phyloP scores from a whole-genome alignment of 2,888 invertebrate species.

The Scotopteryx bipunctaria region DNA sequence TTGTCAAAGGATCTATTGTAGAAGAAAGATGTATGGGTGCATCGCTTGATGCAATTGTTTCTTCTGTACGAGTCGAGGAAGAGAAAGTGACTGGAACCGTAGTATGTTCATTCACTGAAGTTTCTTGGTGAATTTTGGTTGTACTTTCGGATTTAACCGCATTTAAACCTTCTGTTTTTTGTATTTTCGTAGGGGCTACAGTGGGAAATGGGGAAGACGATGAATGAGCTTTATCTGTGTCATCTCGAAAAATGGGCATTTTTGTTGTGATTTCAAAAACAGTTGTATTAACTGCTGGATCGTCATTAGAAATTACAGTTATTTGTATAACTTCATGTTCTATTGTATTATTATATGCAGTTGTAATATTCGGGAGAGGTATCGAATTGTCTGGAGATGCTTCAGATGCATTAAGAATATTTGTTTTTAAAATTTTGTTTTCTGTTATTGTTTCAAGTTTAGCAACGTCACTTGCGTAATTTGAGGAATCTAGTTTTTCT shows the following conservation, averaged over 20 bases:
- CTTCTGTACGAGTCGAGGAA: conserved; percentile 7
- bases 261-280: conserved; percentile 63
- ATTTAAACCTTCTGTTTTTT: conserved; percentile 14
- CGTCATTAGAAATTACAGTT: conserved; percentile 52
- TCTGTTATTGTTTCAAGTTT: conserved; percentile 44
- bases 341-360: conserved; percentile 32
- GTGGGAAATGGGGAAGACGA: conserved; percentile 18
- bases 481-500: conserved; percentile 39
- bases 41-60: neutral
- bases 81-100: conserved; percentile 8
- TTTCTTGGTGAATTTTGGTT: conserved; percentile 22
- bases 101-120: conserved; percentile 5
- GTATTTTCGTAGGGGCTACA: conserved; percentile 21
- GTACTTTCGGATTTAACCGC: conserved; percentile 26
- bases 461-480: conserved; percentile 47
- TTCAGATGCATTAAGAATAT: conserved; percentile 1
- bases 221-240: conserved; percentile 32
- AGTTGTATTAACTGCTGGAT: conserved; percentile 43
- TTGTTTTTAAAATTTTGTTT: conserved; percentile 12
- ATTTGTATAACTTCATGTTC: conserved; percentile 57
- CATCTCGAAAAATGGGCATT: conserved; percentile 49
- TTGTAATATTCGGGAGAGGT: conserved; percentile 16
- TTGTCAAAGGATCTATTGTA: conserved; percentile 29
- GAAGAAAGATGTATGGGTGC: conserved; percentile 15
- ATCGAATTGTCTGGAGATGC: conserved; percentile 15